Conservation (phyloP, 2,888 invertebrate species). For the Amphimallon solstitiale region DNA sequence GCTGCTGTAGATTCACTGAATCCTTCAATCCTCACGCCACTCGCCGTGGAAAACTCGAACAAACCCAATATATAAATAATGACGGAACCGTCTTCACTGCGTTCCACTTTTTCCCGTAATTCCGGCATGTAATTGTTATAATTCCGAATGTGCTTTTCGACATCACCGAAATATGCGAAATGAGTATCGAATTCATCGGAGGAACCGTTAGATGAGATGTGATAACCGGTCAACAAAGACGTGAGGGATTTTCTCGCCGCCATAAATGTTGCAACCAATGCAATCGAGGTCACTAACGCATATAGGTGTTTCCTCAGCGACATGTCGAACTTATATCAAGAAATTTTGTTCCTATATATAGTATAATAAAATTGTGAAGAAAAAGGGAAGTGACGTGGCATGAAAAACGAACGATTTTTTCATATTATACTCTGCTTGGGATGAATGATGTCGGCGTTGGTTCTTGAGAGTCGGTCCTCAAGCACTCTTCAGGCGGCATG, state of each 20-base stretch:
- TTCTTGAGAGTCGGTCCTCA: constrained; percentile 43
- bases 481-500: constrained; percentile 51
- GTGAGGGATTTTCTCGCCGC: constrained; percentile 19
- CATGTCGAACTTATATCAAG: constrained; percentile 25
- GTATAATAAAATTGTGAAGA: not conserved
- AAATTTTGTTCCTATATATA: constrained; percentile 3
- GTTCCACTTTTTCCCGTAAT: constrained; percentile 6
- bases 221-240: not conserved
- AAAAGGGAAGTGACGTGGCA: not conserved
- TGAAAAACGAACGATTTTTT: too few relatives aligned
- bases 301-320: constrained; percentile 34
- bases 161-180: constrained; percentile 4
- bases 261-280: constrained; percentile 29
- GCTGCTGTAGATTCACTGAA: constrained; percentile 82
- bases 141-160: constrained; percentile 1
- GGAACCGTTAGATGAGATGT: not conserved
- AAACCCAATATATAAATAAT: constrained; percentile 72
- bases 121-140: constrained; percentile 34
- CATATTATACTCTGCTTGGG: not conserved
- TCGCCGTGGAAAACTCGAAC: constrained; percentile 78
- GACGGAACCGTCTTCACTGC: constrained; percentile 3
- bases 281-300: constrained; percentile 31
- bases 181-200: not conserved
- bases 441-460: constrained; percentile 8
- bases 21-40: constrained; percentile 74